phyloP scores from a whole-genome alignment of 2,797 vertebrate species.

The Rhadinocentrus ornatus region DNA sequence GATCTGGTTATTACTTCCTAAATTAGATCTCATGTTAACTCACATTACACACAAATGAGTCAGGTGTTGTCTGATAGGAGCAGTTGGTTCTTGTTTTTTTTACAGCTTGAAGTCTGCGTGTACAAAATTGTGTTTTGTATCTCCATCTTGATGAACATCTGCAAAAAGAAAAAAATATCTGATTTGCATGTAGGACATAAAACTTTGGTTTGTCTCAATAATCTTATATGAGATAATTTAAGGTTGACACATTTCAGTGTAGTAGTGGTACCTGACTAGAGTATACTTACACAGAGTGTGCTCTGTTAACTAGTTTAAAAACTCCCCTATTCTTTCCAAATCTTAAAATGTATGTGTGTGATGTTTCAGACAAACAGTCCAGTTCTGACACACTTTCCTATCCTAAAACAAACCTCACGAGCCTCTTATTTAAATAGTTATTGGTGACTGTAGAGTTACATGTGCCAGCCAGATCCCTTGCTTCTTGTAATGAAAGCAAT shows the following conservation, averaged over 20 bases:
- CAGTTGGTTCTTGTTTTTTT: constrained; percentile 16
- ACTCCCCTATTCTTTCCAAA: neutral
- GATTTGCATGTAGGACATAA: constrained; percentile 3
- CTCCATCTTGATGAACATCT: neutral
- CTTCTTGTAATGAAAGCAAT: neutral
- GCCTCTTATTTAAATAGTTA: neutral
- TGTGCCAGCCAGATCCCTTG: neutral
- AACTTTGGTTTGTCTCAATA: neutral
- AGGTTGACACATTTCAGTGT: neutral
- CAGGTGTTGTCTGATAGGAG: constrained; percentile 6
- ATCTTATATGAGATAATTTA: neutral
- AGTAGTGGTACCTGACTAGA: neutral
- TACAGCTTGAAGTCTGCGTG: neutral
- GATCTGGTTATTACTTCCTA: neutral
- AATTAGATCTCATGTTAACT: neutral
- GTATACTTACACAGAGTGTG: neutral
- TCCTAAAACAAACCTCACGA: neutral
- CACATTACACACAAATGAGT: constrained; percentile 4
- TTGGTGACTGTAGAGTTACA: neutral
- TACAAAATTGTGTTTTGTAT: neutral
- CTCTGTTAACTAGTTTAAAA: neutral
- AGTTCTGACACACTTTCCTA: neutral
- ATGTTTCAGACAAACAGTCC: neutral
- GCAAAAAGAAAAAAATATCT: neutral
- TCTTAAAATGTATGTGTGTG: neutral